A percentile compares a stretch with the other conserved stretches of the same genome.
phyloP scores from a whole-genome alignment of 2,888 invertebrate species.

The Conchocele bisecta region DNA sequence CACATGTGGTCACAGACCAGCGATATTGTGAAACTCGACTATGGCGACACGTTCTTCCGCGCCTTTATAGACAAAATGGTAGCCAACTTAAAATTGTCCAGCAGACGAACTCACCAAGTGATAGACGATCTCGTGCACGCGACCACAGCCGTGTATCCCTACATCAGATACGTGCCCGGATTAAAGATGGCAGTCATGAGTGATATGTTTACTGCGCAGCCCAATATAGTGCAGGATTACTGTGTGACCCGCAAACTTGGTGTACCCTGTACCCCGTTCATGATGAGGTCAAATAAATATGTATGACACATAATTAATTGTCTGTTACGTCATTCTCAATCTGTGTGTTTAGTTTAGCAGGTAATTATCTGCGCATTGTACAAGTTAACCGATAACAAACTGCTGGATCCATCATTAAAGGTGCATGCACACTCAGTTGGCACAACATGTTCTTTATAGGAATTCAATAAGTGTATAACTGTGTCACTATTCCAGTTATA shows the following conservation, averaged over 20 bases:
- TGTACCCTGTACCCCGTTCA: constrained; percentile 45
- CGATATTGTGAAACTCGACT: constrained; percentile 53
- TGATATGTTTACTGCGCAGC: constrained; percentile 40
- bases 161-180: constrained; percentile 59
- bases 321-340: background rate
- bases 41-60: constrained; percentile 64
- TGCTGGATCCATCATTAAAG: no score
- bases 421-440: no score
- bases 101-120: constrained; percentile 52
- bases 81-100: constrained; percentile 40
- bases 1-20: constrained; percentile 58
- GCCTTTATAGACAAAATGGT: constrained; percentile 52
- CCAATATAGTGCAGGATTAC: constrained; percentile 50
- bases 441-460: no score
- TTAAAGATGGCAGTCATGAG: constrained; percentile 34
- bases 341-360: background rate
- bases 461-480: no score
- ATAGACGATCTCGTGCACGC: constrained; percentile 62
- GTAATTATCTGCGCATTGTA: no score
- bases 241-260: constrained; percentile 16
- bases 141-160: constrained; percentile 48
- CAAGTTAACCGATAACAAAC: no score
- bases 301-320: background rate
- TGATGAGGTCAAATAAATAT: constrained; percentile 41
- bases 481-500: no score